Percentiles rank a stretch among this genome's conserved stretches.
phyloP scores from a whole-genome alignment of 2,888 invertebrate genomes.

The Dinocampus coccinellae region DNA sequence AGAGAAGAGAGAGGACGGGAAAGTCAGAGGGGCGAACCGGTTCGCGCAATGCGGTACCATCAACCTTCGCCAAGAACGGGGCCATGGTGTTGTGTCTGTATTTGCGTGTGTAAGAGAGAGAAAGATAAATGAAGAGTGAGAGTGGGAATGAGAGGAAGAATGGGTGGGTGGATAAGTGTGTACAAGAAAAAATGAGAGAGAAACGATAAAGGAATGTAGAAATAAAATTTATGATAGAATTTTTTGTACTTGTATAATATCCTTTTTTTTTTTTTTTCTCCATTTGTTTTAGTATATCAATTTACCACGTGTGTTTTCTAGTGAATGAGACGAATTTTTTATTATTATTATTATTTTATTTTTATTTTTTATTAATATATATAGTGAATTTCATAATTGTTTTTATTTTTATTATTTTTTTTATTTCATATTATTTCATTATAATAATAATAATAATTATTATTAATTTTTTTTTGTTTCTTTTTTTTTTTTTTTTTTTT shows the following conservation, averaged over 20 bases:
- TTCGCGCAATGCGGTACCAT: neutral
- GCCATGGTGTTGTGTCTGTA: too few relatives aligned
- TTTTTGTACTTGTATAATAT: slow-evolving; percentile 31
- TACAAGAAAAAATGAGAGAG: neutral
- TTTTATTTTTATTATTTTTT: too few relatives aligned
- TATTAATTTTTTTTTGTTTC: slow-evolving; percentile 27
- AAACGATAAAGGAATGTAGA: neutral
- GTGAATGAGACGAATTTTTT: slow-evolving; percentile 41
- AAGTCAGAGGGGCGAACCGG: slow-evolving; percentile 8
- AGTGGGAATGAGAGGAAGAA: neutral
- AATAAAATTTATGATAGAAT: slow-evolving; percentile 13
- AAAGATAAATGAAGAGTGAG: neutral
- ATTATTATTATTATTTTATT: too few relatives aligned
- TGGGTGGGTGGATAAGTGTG: too few relatives aligned
- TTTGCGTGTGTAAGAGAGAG: slow-evolving; percentile 2
- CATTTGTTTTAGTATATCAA: slow-evolving; percentile 36
- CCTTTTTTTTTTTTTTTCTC: too few relatives aligned
- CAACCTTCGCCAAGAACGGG: slow-evolving; percentile 8
- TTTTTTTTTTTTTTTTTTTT: slow-evolving; percentile 30
- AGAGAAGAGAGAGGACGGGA: slow-evolving; percentile 16
- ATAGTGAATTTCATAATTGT: too few relatives aligned
- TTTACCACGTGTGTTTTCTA: slow-evolving; percentile 45
- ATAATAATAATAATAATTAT: too few relatives aligned
- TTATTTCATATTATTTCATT: too few relatives aligned
- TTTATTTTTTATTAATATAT: too few relatives aligned